Base-by-base conservation (phyloP, 2,888 invertebrate genomes). In the Ommatoiulus sabulosus region DNA sequence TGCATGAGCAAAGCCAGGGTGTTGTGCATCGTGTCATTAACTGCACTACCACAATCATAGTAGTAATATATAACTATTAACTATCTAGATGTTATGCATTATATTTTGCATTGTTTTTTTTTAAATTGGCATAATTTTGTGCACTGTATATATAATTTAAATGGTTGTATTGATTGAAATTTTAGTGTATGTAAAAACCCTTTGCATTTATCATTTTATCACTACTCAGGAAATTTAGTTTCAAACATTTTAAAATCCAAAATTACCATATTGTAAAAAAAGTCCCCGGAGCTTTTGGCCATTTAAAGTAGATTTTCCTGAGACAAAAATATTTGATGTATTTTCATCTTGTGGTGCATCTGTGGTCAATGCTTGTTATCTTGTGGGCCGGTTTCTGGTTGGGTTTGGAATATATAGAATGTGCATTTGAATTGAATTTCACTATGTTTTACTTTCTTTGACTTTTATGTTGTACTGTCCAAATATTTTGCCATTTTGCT, bases 1-100 rank as follows among this genome's bases (percentile, higher is more conserved):
- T 87, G 87, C 87, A 87, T 87, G 87, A 43, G 48, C 24, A 46
- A 84, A 85, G 7, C 20, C 46, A 44, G 8, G 46, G 85, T 85
- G 17, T 85, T 44, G 17, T 43, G 85, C 46, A 85, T 44, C 85
- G 12, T 85, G n/a, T 85, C 85, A 43, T 85, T 85, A 44, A 85
- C 20, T 20, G 44, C 20, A 72, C 17, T 15, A 20, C 85, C 85
- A 85, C 85, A 44, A 44, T 46, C 20, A 46, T 44, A 8, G 15
- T 85, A 43, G 46, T 44, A n/a, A 44, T 43, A 46, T 44, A 35
- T 35, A 35, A 85, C 44, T 44, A 8, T 44, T 85, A 24, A 72
- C 10, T 44, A 8, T 46, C 46, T 8, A 44, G 44, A n/a, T 85
- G 43, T 43, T n/a, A 43, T 85, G 85, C 85, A 12, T 85, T n/a